Evolutionary conservation across 2,888 invertebrate genomes (phyloP).

Genomic region (Lissonota sp.): DNA sequence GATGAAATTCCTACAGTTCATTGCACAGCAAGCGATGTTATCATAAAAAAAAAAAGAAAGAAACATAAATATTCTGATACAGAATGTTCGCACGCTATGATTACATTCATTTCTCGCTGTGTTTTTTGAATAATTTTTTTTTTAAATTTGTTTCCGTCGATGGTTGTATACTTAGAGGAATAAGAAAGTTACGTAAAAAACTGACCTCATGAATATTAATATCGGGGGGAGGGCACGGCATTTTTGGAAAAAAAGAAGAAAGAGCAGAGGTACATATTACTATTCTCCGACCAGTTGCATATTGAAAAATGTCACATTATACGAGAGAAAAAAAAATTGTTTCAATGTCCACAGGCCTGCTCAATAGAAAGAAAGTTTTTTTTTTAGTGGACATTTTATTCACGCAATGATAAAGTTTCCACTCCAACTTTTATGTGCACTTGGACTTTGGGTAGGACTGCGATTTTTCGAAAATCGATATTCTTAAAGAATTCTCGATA

Average conservation of each 20-base stretch:
- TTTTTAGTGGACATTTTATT: background rate
- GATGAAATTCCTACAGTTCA: conserved; percentile 14
- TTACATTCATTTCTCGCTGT: conserved; percentile 44
- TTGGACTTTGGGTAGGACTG: background rate
- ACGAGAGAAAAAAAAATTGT: conserved; percentile 35
- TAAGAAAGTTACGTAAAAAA: conserved; percentile 83
- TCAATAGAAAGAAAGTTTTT: conserved; percentile 31
- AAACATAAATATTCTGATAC: conserved; percentile 1
- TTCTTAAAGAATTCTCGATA: no score
- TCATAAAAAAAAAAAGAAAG: conserved; percentile 19
- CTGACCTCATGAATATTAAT: conserved; percentile 80
- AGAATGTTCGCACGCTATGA: conserved; percentile 29
- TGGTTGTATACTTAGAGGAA: conserved; percentile 77
- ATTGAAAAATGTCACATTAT: conserved; percentile 24
- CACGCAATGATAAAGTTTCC: background rate
- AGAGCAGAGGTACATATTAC: conserved; percentile 62
- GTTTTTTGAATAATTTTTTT: conserved; percentile 9
- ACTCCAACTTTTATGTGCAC: conserved; percentile 9
- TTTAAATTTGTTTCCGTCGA: background rate
- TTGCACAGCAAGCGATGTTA: conserved; percentile 33
- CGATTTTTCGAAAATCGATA: background rate
- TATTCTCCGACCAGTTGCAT: conserved; percentile 40
- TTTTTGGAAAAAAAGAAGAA: conserved; percentile 64
- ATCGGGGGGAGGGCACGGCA: conserved; percentile 70
- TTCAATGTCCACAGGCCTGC: background rate